phyloP scores from a whole-genome alignment of 1,140 invertebrate genomes.

The Uloborus diversus region DNA sequence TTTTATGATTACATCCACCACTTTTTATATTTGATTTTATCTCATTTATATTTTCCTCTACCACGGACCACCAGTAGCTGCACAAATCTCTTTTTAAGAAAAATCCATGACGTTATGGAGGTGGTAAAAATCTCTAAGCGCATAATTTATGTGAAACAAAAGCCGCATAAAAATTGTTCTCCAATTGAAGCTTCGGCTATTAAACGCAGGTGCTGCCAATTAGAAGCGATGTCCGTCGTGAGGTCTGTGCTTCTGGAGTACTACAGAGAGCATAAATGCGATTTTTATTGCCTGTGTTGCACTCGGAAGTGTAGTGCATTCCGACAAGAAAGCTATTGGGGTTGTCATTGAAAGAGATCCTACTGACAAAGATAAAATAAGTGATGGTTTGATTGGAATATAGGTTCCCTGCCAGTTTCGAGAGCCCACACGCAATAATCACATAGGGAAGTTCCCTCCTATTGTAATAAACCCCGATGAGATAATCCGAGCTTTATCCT shows the following conservation, averaged over 20 bases:
- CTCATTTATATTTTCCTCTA: neutral
- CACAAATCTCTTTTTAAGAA: neutral
- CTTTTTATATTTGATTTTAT: neutral
- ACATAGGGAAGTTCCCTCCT: too few relatives aligned
- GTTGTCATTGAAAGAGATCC: slow-evolving; percentile 18
- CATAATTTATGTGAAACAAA: slow-evolving; percentile 36
- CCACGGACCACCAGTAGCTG: slow-evolving; percentile 18
- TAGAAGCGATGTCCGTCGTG: neutral
- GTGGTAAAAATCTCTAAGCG: slow-evolving; percentile 46
- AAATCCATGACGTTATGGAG: slow-evolving; percentile 3
- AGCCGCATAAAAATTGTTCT: slow-evolving; percentile 42
- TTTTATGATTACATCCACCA: too few relatives aligned
- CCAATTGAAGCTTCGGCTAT: slow-evolving; percentile 33
- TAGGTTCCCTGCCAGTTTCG: neutral
- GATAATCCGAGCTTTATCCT: too few relatives aligned
- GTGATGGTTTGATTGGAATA: slow-evolving; percentile 32
- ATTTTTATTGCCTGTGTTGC: slow-evolving; percentile 21
- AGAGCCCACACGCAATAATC: slow-evolving; percentile 27
- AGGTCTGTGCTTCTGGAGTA: neutral
- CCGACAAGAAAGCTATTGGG: slow-evolving; percentile 24
- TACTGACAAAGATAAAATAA: slow-evolving; percentile 27
- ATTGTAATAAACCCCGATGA: too few relatives aligned
- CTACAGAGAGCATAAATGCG: neutral
- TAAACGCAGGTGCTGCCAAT: slow-evolving; percentile 49
- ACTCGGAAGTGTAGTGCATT: neutral